These are phyloP conservation scores for Cyanoliseus patagonus DNA, from an alignment of 2,113 vertebrate genomes.

Conservation along the genomic window DNA sequence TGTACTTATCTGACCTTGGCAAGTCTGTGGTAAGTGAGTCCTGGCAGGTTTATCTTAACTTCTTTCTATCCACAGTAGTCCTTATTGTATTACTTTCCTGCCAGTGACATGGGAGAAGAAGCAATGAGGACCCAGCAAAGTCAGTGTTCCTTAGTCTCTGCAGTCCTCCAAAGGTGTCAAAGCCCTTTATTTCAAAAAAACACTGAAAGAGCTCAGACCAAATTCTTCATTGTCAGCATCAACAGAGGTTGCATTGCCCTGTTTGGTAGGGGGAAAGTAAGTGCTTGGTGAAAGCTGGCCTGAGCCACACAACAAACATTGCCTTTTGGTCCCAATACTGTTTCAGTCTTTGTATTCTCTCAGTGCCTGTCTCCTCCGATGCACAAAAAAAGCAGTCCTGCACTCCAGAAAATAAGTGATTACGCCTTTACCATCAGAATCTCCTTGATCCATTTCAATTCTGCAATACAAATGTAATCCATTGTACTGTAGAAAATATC, in stretches of 20 bases:
- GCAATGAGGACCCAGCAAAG: neutral
- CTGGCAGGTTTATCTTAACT: neutral
- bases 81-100: neutral
- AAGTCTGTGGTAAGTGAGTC: neutral
- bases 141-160: neutral
- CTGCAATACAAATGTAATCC: neutral
- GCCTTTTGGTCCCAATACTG: neutral
- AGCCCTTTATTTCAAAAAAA: neutral
- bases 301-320: neutral
- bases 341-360: neutral
- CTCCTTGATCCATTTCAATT: neutral
- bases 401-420: neutral
- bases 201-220: neutral
- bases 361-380: neutral
- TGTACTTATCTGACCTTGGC: neutral
- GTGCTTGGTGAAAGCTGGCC: neutral
- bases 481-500: neutral
- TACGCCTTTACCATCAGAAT: neutral
- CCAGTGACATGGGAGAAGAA: neutral
- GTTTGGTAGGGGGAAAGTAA: neutral
- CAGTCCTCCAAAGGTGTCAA: neutral
- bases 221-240: neutral
- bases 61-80: neutral
- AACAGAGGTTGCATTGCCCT: neutral
- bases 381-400: neutral